Conservation (phyloP, 2,797 vertebrate genomes). For the Leptoclinus maculatus region DNA sequence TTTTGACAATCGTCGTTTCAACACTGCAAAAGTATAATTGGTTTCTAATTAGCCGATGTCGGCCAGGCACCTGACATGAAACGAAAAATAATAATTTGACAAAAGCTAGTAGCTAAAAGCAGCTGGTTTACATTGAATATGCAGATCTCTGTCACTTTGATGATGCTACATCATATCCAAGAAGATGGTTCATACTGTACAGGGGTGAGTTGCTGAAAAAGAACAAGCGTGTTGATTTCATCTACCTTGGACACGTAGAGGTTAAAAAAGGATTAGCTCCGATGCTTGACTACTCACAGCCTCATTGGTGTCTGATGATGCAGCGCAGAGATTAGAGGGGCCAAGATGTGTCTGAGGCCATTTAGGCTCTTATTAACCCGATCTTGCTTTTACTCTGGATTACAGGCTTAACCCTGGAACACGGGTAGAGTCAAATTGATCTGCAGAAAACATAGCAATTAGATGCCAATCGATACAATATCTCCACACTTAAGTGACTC, state of each 20-base stretch:
- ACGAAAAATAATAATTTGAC: background rate
- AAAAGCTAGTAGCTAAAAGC: background rate
- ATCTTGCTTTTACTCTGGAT: conserved; percentile 63
- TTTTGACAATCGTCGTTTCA: conserved; percentile 3
- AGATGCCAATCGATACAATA: conserved; percentile 64
- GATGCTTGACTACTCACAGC: conserved; percentile 24
- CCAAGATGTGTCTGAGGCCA: conserved; percentile 38
- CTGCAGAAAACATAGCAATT: conserved; percentile 61
- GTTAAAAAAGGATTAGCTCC: conserved; percentile 42
- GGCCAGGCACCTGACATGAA: background rate
- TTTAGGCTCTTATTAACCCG: conserved; percentile 49
- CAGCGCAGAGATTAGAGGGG: conserved; percentile 54
- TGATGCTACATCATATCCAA: background rate
- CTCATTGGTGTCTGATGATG: conserved; percentile 34
- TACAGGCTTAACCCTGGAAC: conserved; percentile 65
- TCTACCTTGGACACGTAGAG: background rate
- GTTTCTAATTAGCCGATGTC: background rate
- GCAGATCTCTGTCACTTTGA: background rate
- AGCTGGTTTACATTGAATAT: background rate
- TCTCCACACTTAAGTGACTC: conserved; percentile 47
- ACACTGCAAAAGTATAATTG: background rate
- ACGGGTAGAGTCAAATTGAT: conserved; percentile 44
- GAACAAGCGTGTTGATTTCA: background rate
- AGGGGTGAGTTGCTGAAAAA: background rate
- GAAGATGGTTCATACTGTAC: background rate